Percentiles rank a stretch among this genome's conserved stretches.
phyloP scores from a whole-genome alignment of 2,888 invertebrate genomes.

The Meganola albula region DNA sequence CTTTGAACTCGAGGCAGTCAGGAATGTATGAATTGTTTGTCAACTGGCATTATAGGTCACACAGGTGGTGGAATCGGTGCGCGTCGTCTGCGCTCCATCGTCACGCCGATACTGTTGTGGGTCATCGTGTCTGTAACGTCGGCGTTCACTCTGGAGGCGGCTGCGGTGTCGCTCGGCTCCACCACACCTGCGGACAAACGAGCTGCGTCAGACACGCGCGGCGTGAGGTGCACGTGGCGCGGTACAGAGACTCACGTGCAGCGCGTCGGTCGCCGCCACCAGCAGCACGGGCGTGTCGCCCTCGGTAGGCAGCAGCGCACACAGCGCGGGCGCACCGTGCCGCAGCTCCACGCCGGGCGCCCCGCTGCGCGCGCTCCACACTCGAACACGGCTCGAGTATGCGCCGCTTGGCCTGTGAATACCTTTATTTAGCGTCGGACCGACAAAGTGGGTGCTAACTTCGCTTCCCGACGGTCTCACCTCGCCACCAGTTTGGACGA shows the following conservation, averaged over 20 bases:
- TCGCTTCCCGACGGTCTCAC: conserved; percentile 16
- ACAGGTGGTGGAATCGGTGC: too few relatives aligned
- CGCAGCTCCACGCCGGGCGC: conserved; percentile 10
- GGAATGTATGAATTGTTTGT: too few relatives aligned
- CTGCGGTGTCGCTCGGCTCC: conserved; percentile 15
- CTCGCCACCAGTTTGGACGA: conserved; percentile 34
- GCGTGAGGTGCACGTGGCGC: neutral
- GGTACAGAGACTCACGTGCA: conserved; percentile 23
- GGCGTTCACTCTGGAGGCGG: conserved; percentile 5
- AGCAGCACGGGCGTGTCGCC: conserved; percentile 14
- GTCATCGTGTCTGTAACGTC: too few relatives aligned
- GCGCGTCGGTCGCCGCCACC: conserved; percentile 26
- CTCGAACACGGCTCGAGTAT: conserved; percentile 12
- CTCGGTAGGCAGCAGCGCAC: conserved; percentile 21
- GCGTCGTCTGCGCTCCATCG: too few relatives aligned
- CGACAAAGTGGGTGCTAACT: neutral
- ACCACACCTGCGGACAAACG: conserved; percentile 14
- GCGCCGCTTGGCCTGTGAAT: conserved; percentile 24
- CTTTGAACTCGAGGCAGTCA: too few relatives aligned
- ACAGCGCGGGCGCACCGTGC: conserved; percentile 14
- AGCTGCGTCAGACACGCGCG: conserved; percentile 1
- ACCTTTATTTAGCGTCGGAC: neutral
- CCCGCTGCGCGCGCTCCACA: conserved; percentile 13
- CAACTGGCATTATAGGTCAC: too few relatives aligned
- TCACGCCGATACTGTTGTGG: too few relatives aligned